phyloP scores from a whole-genome alignment of 2,113 vertebrate species.

The Bambusicola thoracicus region DNA sequence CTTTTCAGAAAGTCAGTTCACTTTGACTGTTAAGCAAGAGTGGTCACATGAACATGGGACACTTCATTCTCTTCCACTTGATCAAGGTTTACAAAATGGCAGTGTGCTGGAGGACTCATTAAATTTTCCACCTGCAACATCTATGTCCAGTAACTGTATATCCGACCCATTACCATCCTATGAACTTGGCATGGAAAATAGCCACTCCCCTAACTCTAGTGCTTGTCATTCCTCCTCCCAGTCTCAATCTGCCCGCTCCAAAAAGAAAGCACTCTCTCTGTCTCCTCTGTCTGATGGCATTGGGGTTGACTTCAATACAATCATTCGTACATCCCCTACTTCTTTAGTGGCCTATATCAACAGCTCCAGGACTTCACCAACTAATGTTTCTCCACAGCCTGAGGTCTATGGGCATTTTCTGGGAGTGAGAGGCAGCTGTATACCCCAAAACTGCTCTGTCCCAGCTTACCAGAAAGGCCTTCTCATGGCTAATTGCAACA shows the following conservation, averaged over 20 bases:
- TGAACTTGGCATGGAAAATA: slow-evolving; percentile 83
- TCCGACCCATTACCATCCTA: slow-evolving; percentile 86
- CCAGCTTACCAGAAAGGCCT: slow-evolving; percentile 68
- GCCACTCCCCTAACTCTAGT: slow-evolving; percentile 71
- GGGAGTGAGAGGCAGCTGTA: slow-evolving; percentile 89
- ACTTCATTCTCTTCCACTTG: slow-evolving; percentile 79
- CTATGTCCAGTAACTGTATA: slow-evolving; percentile 76
- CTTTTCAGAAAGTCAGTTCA: slow-evolving; percentile 86
- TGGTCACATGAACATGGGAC: slow-evolving; percentile 85
- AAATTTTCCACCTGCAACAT: slow-evolving; percentile 75
- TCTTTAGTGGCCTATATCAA: slow-evolving; percentile 95
- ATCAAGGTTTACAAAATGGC: slow-evolving; percentile 75
- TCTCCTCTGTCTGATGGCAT: slow-evolving; percentile 91
- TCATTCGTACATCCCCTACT: slow-evolving; percentile 93
- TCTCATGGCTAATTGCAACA: slow-evolving; percentile 56
- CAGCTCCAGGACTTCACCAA: slow-evolving; percentile 84
- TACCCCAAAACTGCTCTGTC: slow-evolving; percentile 78
- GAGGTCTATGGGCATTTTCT: slow-evolving; percentile 94
- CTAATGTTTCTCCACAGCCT: slow-evolving; percentile 83
- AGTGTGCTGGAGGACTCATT: slow-evolving; percentile 79
- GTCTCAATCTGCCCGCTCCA: slow-evolving; percentile 77
- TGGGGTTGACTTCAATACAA: slow-evolving; percentile 92
- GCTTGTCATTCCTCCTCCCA: slow-evolving; percentile 76
- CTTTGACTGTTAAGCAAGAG: slow-evolving; percentile 85
- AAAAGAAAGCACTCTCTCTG: slow-evolving; percentile 87